These are phyloP conservation scores for Hypomecis atomaria DNA, from an alignment of 2,888 invertebrate species.

Conservation along the genomic window DNA sequence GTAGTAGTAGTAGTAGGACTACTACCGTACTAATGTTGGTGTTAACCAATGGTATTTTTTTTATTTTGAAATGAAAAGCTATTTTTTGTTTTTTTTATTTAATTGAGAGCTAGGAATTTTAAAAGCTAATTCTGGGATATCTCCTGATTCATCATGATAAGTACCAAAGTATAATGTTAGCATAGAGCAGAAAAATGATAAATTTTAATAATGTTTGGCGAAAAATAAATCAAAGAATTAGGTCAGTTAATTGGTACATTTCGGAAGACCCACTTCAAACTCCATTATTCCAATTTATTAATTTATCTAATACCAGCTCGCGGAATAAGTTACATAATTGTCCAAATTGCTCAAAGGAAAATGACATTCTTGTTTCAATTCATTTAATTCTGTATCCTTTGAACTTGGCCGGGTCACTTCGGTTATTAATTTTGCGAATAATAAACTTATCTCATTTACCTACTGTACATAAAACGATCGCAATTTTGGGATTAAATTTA, in stretches of 20 bases:
- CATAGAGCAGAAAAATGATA: no score
- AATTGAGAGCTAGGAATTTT: no score
- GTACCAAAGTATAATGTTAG: no score
- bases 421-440: conserved; percentile 24
- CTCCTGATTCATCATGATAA: no score
- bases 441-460: conserved; percentile 17
- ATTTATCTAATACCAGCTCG: conserved; percentile 18
- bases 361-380: conserved; percentile 33
- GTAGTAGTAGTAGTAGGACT: no score
- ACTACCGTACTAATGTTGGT: no score
- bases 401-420: conserved; percentile 27
- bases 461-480: conserved; percentile 3
- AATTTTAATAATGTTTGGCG: no score
- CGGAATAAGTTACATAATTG: conserved; percentile 23
- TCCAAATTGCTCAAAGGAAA: conserved; percentile 39
- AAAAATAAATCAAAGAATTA: no score
- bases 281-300: conserved; percentile 17
- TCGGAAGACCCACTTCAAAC: conserved; percentile 3
- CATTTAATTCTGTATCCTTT: conserved; percentile 30
- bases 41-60: no score
- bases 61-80: no score
- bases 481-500: background rate
- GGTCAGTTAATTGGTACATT: background rate
- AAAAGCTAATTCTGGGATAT: no score
- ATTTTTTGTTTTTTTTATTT: no score